Evolutionary conservation across 1,140 invertebrate genomes (phyloP).

Genomic region (Helicoverpa armigera): DNA sequence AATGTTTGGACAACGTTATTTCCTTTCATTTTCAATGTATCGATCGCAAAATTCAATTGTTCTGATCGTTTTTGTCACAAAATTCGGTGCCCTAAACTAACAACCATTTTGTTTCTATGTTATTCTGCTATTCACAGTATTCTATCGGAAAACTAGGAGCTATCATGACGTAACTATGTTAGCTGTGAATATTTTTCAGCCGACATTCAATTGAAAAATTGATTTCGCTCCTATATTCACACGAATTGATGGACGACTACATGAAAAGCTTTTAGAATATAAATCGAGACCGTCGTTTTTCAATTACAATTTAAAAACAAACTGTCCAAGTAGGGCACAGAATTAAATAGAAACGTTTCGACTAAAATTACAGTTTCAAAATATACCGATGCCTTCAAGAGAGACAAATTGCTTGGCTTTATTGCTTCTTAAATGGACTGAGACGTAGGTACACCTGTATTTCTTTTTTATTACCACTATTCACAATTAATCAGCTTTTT

Average conservation of each 20-base stretch:
- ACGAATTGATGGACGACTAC: not conserved
- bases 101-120: conserved; percentile 11
- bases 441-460: not conserved
- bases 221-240: conserved; percentile 12
- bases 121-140: conserved; percentile 19
- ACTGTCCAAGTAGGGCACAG: not conserved
- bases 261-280: not conserved
- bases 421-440: conserved; percentile 5
- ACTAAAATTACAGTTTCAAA: not conserved
- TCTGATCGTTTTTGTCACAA: not conserved
- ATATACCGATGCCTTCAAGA: not conserved
- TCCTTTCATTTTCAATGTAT: too few species aligned
- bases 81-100: not conserved
- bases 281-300: not conserved
- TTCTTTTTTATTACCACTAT: conserved; percentile 14
- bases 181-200: conserved; percentile 2
- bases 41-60: not conserved
- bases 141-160: not conserved
- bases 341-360: not conserved
- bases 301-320: not conserved
- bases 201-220: conserved; percentile 5
- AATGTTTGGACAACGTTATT: too few species aligned
- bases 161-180: conserved; percentile 13
- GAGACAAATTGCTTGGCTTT: conserved; percentile 4
- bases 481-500: conserved; percentile 25